A percentile compares a stretch with the other conserved stretches of the same genome.
These are phyloP conservation scores for Echinarachnius parma DNA, from an alignment of 53 echinoderm and acorn worm genomes.

Conservation along the genomic window DNA sequence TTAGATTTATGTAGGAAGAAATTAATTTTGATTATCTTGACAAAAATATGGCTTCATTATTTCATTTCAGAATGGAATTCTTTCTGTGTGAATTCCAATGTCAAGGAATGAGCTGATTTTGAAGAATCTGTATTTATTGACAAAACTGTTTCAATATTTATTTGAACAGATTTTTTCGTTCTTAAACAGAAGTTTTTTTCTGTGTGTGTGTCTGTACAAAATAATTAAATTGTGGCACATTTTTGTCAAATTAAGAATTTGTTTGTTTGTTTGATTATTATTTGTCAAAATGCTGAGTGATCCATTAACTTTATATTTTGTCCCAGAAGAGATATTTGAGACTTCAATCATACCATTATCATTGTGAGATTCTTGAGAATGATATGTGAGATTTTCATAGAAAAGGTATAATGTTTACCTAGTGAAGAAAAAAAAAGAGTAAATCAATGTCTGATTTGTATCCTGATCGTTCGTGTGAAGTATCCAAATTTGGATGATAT, in stretches of 20 bases:
- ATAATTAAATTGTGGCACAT: conserved; percentile 48
- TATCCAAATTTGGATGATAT: no score
- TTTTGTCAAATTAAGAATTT: conserved; percentile 45
- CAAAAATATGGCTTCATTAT: background rate
- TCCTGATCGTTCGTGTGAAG: no score
- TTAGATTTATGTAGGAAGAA: background rate
- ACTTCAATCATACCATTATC: no score
- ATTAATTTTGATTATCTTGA: background rate
- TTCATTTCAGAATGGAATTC: background rate
- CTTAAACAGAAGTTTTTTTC: conserved; percentile 34
- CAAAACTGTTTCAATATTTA: conserved; percentile 30
- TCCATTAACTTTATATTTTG: no score
- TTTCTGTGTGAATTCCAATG: background rate
- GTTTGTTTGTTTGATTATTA: no score
- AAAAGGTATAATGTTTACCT: no score
- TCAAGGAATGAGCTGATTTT: background rate
- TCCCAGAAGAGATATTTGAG: no score
- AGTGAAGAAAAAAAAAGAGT: no score
- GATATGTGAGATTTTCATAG: no score
- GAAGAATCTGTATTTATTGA: conserved; percentile 5
- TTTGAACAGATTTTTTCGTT: conserved; percentile 34
- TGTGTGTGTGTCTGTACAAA: conserved; percentile 51
- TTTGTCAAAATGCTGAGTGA: no score
- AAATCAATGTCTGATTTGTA: no score
- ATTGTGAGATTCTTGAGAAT: no score